Evolutionary conservation across 2,797 vertebrate species (phyloP).

Genomic region (Clarias pachynema): DNA sequence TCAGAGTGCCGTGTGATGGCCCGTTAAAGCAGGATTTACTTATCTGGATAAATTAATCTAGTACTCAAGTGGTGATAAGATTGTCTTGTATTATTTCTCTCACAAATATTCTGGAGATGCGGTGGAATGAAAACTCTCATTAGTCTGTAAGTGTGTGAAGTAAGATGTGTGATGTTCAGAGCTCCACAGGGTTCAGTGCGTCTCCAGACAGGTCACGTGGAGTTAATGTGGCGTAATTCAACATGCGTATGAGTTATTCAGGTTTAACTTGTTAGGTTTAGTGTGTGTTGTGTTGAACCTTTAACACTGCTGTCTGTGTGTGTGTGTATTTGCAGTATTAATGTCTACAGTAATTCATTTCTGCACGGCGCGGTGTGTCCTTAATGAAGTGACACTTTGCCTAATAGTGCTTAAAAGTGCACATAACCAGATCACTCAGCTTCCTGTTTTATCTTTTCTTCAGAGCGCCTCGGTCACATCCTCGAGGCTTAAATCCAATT

Average conservation of each 20-base stretch:
- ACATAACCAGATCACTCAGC: neutral
- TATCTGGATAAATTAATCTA: neutral
- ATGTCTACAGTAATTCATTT: neutral
- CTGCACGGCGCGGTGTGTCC: neutral
- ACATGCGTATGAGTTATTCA: neutral
- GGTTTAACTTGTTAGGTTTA: neutral
- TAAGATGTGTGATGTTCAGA: neutral
- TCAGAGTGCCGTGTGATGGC: neutral
- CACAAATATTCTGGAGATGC: neutral
- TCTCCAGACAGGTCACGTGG: neutral
- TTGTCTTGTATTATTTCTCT: neutral
- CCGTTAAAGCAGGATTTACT: neutral
- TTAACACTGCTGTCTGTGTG: neutral
- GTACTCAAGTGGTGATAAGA: neutral
- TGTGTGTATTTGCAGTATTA: neutral
- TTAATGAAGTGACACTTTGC: neutral
- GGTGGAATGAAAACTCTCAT: neutral
- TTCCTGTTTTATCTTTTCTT: constrained; percentile 23
- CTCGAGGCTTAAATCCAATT: constrained; percentile 33
- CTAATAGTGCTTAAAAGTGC: neutral
- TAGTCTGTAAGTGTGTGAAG: neutral
- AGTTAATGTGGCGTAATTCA: neutral
- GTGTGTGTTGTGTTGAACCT: too few relatives aligned
- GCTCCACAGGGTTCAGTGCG: neutral
- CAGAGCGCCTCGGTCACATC: neutral